Conservation (phyloP, 2,797 vertebrate species). For the Urosaurus nigricauda region DNA sequence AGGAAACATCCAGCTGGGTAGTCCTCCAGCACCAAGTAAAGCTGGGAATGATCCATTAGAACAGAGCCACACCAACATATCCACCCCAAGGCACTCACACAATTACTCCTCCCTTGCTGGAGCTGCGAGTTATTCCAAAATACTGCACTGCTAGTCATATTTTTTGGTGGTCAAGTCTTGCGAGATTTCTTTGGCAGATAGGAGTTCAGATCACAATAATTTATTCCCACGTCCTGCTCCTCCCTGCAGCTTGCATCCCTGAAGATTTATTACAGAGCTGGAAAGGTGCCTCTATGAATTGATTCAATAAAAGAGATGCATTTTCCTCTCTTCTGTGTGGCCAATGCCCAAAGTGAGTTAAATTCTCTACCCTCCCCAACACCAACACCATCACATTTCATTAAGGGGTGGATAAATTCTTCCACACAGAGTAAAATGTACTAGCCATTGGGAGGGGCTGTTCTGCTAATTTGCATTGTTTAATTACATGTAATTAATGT, state of each 20-base stretch:
- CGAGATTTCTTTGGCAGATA: slow-evolving; percentile 8
- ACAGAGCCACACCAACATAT: not conserved
- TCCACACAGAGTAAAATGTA: slow-evolving; percentile 12
- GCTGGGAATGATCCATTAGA: not conserved
- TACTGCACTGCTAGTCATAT: not conserved
- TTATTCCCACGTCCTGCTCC: not conserved
- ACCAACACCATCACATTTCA: not conserved
- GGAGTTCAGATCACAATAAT: not conserved
- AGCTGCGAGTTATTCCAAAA: not conserved
- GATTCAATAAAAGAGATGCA: slow-evolving; percentile 7
- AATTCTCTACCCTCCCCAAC: not conserved
- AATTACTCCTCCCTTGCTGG: not conserved
- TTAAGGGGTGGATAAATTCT: slow-evolving; percentile 34
- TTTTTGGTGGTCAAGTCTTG: not conserved
- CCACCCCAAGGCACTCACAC: not conserved
- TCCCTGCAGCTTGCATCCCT: slow-evolving; percentile 8
- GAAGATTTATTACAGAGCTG: slow-evolving; percentile 21
- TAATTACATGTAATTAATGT: slow-evolving; percentile 47
- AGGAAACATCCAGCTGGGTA: not conserved
- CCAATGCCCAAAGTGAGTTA: not conserved
- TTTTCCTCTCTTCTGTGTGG: not conserved
- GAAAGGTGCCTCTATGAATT: not conserved
- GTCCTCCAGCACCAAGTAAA: not conserved
- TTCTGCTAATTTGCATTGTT: slow-evolving; percentile 40
- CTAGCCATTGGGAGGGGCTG: slow-evolving; percentile 20